A percentile compares a stretch with the other conserved stretches of the same genome.
phyloP scores from a whole-genome alignment of 1,140 invertebrate genomes.

The Chrysopa pallens region DNA sequence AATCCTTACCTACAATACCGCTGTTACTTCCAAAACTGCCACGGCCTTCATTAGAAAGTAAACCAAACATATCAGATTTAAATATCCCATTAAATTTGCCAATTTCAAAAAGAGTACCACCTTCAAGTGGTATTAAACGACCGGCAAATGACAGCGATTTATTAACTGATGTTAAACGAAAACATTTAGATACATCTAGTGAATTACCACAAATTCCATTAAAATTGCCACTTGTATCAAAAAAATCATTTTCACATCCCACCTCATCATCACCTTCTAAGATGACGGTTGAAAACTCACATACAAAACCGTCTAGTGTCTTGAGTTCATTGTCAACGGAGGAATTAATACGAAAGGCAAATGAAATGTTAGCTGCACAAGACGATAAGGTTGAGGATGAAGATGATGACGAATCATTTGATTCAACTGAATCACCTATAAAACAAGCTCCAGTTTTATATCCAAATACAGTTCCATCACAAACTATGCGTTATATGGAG shows the following conservation, averaged over 20 bases:
- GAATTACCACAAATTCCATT: constrained; percentile 2
- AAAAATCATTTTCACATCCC: constrained; percentile 1
- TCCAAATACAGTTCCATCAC: not conserved
- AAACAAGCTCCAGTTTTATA: not conserved
- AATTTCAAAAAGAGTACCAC: constrained; percentile 13
- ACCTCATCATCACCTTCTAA: constrained; percentile 2
- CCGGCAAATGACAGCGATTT: too few relatives aligned
- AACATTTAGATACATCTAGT: too few relatives aligned
- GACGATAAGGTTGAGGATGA: constrained; percentile 5
- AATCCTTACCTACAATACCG: constrained; percentile 18
- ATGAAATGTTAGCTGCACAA: constrained; percentile 30
- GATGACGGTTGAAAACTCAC: constrained; percentile 10
- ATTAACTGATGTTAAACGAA: too few relatives aligned
- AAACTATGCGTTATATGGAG: not conserved
- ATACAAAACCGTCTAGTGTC: constrained; percentile 19
- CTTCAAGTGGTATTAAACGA: not conserved
- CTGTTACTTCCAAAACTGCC: constrained; percentile 19
- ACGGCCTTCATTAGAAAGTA: not conserved
- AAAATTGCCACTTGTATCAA: not conserved
- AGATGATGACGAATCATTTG: not conserved
- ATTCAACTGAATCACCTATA: not conserved
- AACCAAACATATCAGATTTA: constrained; percentile 6
- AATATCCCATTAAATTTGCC: constrained; percentile 22
- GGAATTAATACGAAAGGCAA: constrained; percentile 33
- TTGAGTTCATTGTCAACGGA: constrained; percentile 30